Evolutionary conservation across 2,797 vertebrate genomes (phyloP), one percentile per base, ranked within the genome.

Genomic region (Eremophila alpestris): DNA sequence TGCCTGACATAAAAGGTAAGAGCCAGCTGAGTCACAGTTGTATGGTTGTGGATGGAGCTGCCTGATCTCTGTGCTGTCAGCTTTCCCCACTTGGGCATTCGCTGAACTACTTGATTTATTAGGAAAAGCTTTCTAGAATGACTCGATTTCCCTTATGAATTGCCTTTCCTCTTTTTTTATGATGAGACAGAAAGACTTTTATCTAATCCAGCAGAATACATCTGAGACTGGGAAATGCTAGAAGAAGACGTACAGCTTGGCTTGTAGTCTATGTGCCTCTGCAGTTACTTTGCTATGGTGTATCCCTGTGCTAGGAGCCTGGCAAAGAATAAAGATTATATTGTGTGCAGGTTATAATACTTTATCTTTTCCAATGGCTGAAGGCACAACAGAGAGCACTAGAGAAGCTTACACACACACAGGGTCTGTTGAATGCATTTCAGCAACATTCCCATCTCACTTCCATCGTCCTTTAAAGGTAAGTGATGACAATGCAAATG

Each of bases 1-100:
- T 97, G 95, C 89, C 84, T 97, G 92, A 95, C 81, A 91, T 94
- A 94, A 96, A 97, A 97, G 90, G 94, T 97, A 94, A 97, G 95
- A 89, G 85, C 20, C 48, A 70, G 51, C 81, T 5, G 6, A 91
- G 82, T 93, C 81, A 86, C 90, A 55, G 58, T 96, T 59, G 40
- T 62, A 71, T 38, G 48, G 73, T 89, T 89, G 83, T 7, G 63
- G 65, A 62, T 95, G 86, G 94, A 96, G 82, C 94, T 93, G 76
- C 91, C 75, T 92, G 51, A 84, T 95, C 84, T 86, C 58, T 93
- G 79, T 23, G 41, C 82, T 96, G 78, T 46, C 75, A 83, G 71
- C 89, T 86, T 85, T 91, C 80, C 26, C 59, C 88, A 68, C 83
- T 76, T 59, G 64, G 3, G 36, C 71, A 80, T 96, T 92, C 96